Evolutionary conservation across 64 coral and sea anemone genomes (phyloP), one percentile per base, ranked within the genome.

Genomic region (Orbicella faveolata): DNA sequence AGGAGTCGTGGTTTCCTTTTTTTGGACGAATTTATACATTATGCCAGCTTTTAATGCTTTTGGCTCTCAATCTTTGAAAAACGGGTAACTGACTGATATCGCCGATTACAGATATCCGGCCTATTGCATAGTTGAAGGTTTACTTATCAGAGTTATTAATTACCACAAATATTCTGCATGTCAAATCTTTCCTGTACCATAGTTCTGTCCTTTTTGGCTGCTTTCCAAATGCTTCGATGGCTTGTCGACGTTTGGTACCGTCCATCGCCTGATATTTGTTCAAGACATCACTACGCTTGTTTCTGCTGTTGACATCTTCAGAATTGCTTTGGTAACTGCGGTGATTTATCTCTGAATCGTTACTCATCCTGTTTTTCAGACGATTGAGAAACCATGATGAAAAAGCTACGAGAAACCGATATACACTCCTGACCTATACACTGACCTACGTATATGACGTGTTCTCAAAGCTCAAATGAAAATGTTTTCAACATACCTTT

Each of bases 81-180:
- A n/a, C 37, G 37, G 1, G 37, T 39, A 39, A 39, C 37, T 39
- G 37, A 39, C 37, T 39, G 37, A 39, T 39, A 39, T 39, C 37
- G 37, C 4, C 37, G 37, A 39, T 39, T 39, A 39, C 37, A 39
- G 1, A 39, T 39, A 39, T 39, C 37, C 37, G 4, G 37, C 37
- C 53, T 55, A 55, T 55, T 13, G 6, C 6, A 55, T 55, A 55
- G 53, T 55, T 55, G 2, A 9, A n/a, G 7, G 21, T 69, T 69
- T 69, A 69, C 20, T 19, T 16, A 83, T 57, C n/a, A n/a, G n/a
- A n/a, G n/a, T n/a, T n/a, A n/a, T n/a, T 16, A 34, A 83, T 8
- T 55, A 89, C 88, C 88, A 74, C 34, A 80, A 89, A 80, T 19
- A 89, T 89, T 26, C 68, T 39, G 77, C 88, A 89, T 36, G 88